Percentiles rank a stretch among this genome's conserved stretches.
Conservation (phyloP, 1,140 invertebrate species). For the Drosophila jambulina region DNA sequence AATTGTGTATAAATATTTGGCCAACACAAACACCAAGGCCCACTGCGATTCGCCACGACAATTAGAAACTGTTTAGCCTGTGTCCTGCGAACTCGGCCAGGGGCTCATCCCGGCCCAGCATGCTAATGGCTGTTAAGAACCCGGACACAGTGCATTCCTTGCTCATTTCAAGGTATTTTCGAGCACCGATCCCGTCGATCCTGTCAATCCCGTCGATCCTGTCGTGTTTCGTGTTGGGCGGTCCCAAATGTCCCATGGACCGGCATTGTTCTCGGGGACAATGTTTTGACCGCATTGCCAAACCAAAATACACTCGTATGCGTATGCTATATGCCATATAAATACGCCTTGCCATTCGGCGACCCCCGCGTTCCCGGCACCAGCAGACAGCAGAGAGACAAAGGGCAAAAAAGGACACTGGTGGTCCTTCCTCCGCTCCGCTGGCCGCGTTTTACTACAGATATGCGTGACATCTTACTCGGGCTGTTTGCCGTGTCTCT, state of each 20-base stretch:
- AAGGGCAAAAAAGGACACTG: slow-evolving; percentile 31
- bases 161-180: slow-evolving; percentile 79
- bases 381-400: slow-evolving; percentile 7
- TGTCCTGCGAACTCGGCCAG: slow-evolving; percentile 19
- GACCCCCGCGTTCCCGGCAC: slow-evolving; percentile 30
- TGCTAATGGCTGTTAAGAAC: slow-evolving; percentile 81
- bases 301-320: slow-evolving; percentile 61
- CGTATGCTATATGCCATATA: slow-evolving; percentile 3
- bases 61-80: slow-evolving; percentile 79
- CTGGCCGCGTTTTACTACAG: slow-evolving; percentile 57
- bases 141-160: slow-evolving; percentile 52
- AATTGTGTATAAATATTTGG: slow-evolving; percentile 82
- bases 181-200: slow-evolving; percentile 8
- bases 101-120: slow-evolving; percentile 57
- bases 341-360: background rate
- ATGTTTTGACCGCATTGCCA: slow-evolving; percentile 83
- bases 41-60: slow-evolving; percentile 45
- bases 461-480: slow-evolving; percentile 73
- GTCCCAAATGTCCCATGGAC: slow-evolving; percentile 46
- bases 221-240: slow-evolving; percentile 66
- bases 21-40: slow-evolving; percentile 33
- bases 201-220: background rate
- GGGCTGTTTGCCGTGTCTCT: slow-evolving; percentile 45
- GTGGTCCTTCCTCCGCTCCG: slow-evolving; percentile 47
- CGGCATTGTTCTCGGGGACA: slow-evolving; percentile 73